Evolutionary conservation across 2,888 invertebrate species (phyloP).

Genomic region (Mayetiola destructor): DNA sequence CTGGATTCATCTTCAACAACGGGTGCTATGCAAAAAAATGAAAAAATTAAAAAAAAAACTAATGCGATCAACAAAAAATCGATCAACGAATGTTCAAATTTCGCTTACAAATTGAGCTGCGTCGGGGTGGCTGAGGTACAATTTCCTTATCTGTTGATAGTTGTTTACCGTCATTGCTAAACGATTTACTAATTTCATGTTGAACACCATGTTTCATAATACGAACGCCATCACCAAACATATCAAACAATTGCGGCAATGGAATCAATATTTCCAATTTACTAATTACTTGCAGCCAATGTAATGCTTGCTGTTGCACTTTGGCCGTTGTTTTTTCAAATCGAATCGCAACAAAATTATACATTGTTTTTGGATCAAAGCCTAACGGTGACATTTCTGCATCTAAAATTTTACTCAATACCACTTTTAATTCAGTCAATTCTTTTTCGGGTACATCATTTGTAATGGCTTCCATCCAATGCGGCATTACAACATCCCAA

Average conservation of each 20-base stretch:
- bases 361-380: slow-evolving; percentile 87
- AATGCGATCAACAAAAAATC: neutral
- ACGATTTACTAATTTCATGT: slow-evolving; percentile 30
- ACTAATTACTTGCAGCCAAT: slow-evolving; percentile 79
- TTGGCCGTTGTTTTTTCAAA: slow-evolving; percentile 67
- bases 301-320: slow-evolving; percentile 74
- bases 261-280: slow-evolving; percentile 83
- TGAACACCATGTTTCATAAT: slow-evolving; percentile 47
- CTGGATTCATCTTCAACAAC: slow-evolving; percentile 55
- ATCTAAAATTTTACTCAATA: slow-evolving; percentile 86
- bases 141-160: slow-evolving; percentile 30
- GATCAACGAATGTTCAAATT: neutral
- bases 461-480: slow-evolving; percentile 96
- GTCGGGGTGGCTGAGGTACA: slow-evolving; percentile 31
- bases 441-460: slow-evolving; percentile 84
- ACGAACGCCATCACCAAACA: slow-evolving; percentile 78
- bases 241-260: slow-evolving; percentile 67
- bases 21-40: slow-evolving; percentile 37
- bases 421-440: slow-evolving; percentile 64
- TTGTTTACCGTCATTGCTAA: slow-evolving; percentile 20
- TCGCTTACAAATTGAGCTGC: slow-evolving; percentile 43
- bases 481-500: slow-evolving; percentile 98
- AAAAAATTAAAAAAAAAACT: neutral
- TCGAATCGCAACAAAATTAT: slow-evolving; percentile 78
- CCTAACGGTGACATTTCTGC: slow-evolving; percentile 90